Base-by-base conservation (phyloP, 2,113 vertebrate species). In the Plecotus auritus region DNA sequence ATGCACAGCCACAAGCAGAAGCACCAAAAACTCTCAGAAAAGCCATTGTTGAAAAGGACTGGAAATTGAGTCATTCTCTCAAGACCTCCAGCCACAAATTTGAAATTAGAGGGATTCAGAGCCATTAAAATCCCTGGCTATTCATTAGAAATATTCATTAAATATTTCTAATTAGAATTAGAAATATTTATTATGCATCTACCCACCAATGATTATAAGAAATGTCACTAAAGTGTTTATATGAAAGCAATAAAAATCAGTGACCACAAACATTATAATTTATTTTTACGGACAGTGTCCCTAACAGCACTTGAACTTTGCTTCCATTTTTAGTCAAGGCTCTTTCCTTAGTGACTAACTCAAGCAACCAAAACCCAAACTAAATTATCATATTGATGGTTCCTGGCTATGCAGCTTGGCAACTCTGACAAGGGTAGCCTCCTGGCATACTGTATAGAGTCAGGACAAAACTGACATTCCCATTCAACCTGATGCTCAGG, bases 161-260 rank as follows among this genome's bases (percentile, higher is more conserved):
- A n/a, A n/a, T n/a, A n/a, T n/a, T n/a, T n/a, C n/a, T n/a, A n/a
- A n/a, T n/a, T n/a, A n/a, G n/a, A n/a, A n/a, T n/a, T n/a, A n/a
- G n/a, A n/a, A 85, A 84, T 81, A 70, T 51, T 84, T 51, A 28
- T 74, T 59, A 67, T 76, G 72, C 3, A 10, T 37, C 30, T 90
- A 16, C n/a, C n/a, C 32, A 32, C 56, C 30, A n/a, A 54, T 81
- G 54, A 35, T 64, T 61, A 45, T 30, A 80, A 88, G 47, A 91
- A 93, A 77, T 1, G 1, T 72, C 70, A 59, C 59, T 95, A 30
- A 90, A 76, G 45, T 70, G 26, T 91, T 91, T 70, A 37, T 59
- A 66, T 72, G 76, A 94, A 85, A 78, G 73, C 49, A 67, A 35
- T 90, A 84, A 72, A 93, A 93, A 45, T 86, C 83, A 78, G 40